phyloP scores from a whole-genome alignment of 2,888 invertebrate species.

The Andrena dorsata region DNA sequence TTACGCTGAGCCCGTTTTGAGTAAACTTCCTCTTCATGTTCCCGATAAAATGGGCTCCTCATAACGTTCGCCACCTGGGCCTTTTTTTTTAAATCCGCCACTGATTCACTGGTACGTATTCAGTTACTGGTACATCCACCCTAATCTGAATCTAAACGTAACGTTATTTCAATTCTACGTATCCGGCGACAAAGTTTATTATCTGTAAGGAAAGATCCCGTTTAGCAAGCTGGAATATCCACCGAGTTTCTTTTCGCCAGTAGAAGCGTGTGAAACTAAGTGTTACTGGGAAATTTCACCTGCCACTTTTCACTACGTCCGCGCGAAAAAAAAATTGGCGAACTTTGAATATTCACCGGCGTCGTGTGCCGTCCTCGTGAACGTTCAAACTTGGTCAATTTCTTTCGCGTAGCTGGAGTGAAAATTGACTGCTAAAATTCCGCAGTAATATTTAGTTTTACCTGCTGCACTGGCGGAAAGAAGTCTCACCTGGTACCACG shows the following conservation, averaged over 20 bases:
- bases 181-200: too few species aligned
- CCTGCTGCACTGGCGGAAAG: background rate
- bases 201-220: background rate
- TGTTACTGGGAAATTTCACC: constrained; percentile 4
- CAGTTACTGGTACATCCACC: too few species aligned
- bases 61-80: too few species aligned
- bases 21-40: too few species aligned
- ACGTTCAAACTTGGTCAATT: constrained; percentile 31
- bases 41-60: too few species aligned
- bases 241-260: background rate
- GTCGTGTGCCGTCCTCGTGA: constrained; percentile 5
- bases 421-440: constrained; percentile 45
- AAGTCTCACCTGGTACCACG: background rate
- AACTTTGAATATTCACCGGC: constrained; percentile 31
- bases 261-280: background rate
- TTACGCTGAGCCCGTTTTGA: too few species aligned
- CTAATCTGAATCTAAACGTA: too few species aligned
- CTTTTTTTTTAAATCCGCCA: too few species aligned
- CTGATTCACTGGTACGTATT: too few species aligned
- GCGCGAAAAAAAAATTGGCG: constrained; percentile 23
- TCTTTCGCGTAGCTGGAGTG: constrained; percentile 32
- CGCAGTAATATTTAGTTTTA: constrained; percentile 35
- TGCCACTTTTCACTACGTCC: constrained; percentile 19
- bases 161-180: too few species aligned
- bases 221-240: background rate